Percentiles rank a stretch among this genome's conserved stretches.
phyloP scores from a whole-genome alignment of 2,113 vertebrate genomes.

The Rhinogobius similis region DNA sequence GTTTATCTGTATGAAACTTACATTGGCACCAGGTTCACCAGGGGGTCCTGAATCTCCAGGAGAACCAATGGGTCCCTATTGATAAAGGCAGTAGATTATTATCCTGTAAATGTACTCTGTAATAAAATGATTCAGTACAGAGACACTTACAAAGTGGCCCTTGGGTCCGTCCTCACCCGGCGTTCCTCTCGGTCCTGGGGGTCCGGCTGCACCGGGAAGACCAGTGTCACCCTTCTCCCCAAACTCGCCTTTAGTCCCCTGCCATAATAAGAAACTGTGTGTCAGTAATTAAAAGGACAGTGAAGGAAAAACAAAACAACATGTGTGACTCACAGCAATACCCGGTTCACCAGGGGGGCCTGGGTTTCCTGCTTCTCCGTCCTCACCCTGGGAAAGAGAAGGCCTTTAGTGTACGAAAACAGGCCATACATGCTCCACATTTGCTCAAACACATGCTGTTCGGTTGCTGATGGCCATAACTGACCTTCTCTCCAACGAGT shows the following conservation, averaged over 20 bases:
- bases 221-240: conserved; percentile 92
- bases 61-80: conserved; percentile 83
- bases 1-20: conserved; percentile 61
- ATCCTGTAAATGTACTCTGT: background rate
- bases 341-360: conserved; percentile 82
- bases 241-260: conserved; percentile 86
- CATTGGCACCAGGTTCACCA: conserved; percentile 83
- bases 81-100: background rate
- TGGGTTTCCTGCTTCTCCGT: conserved; percentile 85
- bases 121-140: background rate
- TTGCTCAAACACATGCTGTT: background rate
- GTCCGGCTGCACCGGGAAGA: conserved; percentile 82
- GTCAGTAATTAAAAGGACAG: background rate
- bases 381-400: conserved; percentile 82
- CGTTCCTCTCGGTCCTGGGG: conserved; percentile 84
- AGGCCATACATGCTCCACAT: conserved; percentile 6
- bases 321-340: conserved; percentile 76
- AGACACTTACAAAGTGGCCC: conserved; percentile 82
- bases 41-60: conserved; percentile 83
- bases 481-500: conserved; percentile 88
- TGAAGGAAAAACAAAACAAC: conserved; percentile 6
- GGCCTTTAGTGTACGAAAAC: conserved; percentile 13
- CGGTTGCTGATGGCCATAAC: conserved; percentile 27
- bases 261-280: conserved; percentile 15
- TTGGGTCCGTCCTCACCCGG: conserved; percentile 91